Evolutionary conservation across 2,113 vertebrate genomes (phyloP), one percentile per base, ranked within the genome.

Genomic region (Agelaius tricolor): DNA sequence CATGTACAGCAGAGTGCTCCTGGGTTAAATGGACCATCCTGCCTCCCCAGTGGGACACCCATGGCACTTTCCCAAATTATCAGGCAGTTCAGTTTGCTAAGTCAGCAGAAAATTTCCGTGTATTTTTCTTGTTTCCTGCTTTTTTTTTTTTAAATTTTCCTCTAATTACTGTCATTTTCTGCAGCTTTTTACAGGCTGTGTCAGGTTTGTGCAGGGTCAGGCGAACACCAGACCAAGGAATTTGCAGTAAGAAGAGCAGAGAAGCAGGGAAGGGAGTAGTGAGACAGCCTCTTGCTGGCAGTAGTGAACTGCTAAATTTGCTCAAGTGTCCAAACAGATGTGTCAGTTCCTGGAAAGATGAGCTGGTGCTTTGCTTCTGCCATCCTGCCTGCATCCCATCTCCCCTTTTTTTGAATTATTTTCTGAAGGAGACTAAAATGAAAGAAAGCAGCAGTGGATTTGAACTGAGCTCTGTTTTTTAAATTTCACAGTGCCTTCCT

Each of bases 251-350:
- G 59, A 73, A 23, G 54, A 77, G 51, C 63, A 76, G 58, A 79
- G 52, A 27, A 75, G 43, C 15, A 44, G 66, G 18, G 65, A 30
- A 62, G 9, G 35, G 62, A 83, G 58, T 19, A 61, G 30, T 8
- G 35, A 92, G 66, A 52, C 41, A 44, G 83, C 58, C 49, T 88
- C 54, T 80, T 88, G 79, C 80, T 94, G 83, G 79, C n/a, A 4
- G 75, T 37, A 54, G 72, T 58, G 79, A 94, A 37, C 63, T 80
- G 83, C 67, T 80, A 31, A 49, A 66, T 92, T 76, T 90, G n/a
- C 51, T 89, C 13, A 65, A 26, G 44, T 35, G 59, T 88, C 91
- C 68, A 80, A 86, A 76, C 27, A 69, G 74, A 74, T 26, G 68
- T 84, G 62, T 69, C 51, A 44, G 2, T 76, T 92, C 83, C 69